Evolutionary conservation across 2,113 vertebrate genomes (phyloP).

Genomic region (Rhipidura dahli): DNA sequence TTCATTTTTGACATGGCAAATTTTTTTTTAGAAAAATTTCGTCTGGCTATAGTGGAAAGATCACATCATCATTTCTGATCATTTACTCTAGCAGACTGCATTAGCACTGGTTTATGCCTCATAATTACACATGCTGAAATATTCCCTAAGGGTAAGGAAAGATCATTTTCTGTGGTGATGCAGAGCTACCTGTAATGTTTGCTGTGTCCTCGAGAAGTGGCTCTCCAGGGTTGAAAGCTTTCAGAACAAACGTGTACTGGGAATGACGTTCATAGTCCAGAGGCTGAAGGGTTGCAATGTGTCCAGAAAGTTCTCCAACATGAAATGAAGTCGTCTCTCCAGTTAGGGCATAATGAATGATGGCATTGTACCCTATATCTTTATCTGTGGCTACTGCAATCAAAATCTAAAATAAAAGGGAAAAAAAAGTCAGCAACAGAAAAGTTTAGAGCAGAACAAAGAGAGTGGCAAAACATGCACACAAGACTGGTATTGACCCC

Average conservation of each 20-base stretch:
- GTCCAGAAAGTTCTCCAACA: slow-evolving; percentile 56
- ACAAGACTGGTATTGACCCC: background rate
- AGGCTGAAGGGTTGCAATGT: slow-evolving; percentile 24
- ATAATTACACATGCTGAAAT: background rate
- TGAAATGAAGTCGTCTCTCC: background rate
- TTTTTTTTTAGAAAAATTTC: background rate
- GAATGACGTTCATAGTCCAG: slow-evolving; percentile 55
- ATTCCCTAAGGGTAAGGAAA: background rate
- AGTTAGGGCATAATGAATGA: slow-evolving; percentile 38
- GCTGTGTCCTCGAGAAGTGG: background rate
- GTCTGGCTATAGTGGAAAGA: background rate
- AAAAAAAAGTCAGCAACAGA: background rate
- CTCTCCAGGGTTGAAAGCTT: slow-evolving; percentile 52
- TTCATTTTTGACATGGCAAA: background rate
- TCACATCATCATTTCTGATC: background rate
- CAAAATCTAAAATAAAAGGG: slow-evolving; percentile 43
- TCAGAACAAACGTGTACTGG: slow-evolving; percentile 12
- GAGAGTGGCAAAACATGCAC: background rate
- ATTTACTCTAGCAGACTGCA: background rate
- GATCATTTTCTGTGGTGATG: background rate
- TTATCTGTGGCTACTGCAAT: slow-evolving; percentile 42
- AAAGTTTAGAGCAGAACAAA: background rate
- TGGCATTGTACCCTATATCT: slow-evolving; percentile 52
- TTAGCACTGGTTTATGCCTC: background rate
- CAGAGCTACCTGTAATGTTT: slow-evolving; percentile 55